Percentiles rank a stretch among this genome's conserved stretches.
Conservation (phyloP, 2,797 vertebrate species). For the Urophycis tenuis region DNA sequence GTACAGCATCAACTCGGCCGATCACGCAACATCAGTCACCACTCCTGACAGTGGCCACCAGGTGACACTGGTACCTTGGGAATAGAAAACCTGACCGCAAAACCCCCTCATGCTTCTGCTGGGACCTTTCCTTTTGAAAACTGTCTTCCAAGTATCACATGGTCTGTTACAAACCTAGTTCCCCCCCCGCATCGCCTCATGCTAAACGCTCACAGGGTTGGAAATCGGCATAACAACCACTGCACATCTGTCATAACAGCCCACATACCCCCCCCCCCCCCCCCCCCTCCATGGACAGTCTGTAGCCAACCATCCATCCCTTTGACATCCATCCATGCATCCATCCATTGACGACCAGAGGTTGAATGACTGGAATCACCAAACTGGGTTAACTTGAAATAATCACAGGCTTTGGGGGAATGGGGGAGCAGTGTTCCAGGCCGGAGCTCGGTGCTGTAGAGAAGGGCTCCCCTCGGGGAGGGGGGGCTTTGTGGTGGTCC, state of each 20-base stretch:
- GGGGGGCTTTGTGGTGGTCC: too few species aligned
- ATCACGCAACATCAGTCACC: constrained; percentile 35
- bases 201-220: neutral
- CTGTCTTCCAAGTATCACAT: constrained; percentile 66
- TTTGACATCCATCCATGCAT: constrained; percentile 39
- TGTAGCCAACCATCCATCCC: constrained; percentile 50
- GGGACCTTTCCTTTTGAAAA: constrained; percentile 17
- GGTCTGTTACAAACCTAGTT: constrained; percentile 59
- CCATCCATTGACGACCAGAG: constrained; percentile 33
- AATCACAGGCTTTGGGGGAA: constrained; percentile 35
- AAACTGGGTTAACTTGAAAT: constrained; percentile 71
- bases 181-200: neutral
- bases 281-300: constrained; percentile 26
- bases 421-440: constrained; percentile 14
- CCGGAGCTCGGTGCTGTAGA: neutral
- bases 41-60: constrained; percentile 38
- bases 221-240: neutral
- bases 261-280: neutral
- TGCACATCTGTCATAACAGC: neutral
- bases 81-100: constrained; percentile 27
- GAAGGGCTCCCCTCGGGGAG: neutral
- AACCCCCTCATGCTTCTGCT: constrained; percentile 10
- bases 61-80: constrained; percentile 22
- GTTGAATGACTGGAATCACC: constrained; percentile 60
- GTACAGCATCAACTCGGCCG: constrained; percentile 52